Percentiles rank a stretch among this genome's conserved stretches.
Evolutionary conservation across 2,113 vertebrate species (phyloP).

Genomic region (Dolichotis patagonum): DNA sequence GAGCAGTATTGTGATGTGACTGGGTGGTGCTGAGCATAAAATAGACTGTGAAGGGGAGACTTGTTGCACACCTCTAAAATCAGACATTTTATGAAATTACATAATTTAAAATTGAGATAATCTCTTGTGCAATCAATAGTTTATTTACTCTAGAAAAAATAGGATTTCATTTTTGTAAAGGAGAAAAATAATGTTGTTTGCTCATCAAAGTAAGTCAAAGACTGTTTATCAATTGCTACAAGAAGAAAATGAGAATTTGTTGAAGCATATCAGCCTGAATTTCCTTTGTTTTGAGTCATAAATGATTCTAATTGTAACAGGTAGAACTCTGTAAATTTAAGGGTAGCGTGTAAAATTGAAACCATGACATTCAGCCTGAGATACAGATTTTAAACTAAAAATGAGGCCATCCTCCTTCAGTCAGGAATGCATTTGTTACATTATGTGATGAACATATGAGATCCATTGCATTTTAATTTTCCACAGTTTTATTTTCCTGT

Average conservation of each 20-base stretch:
- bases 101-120: not conserved
- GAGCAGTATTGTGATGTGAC: not conserved
- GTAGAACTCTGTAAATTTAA: not conserved
- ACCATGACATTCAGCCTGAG: not conserved
- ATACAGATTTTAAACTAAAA: conserved; percentile 40
- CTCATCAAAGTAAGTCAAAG: conserved; percentile 42
- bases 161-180: conserved; percentile 17
- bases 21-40: not conserved
- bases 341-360: not conserved
- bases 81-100: not conserved
- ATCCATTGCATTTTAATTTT: conserved; percentile 66
- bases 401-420: not conserved
- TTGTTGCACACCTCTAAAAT: not conserved
- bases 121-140: not conserved
- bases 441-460: conserved; percentile 31
- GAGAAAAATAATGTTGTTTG: conserved; percentile 16
- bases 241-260: conserved; percentile 39
- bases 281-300: conserved; percentile 49
- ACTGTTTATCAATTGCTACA: conserved; percentile 28
- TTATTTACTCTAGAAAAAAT: conserved; percentile 36
- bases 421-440: not conserved
- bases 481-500: not conserved
- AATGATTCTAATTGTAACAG: conserved; percentile 43
- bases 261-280: not conserved
- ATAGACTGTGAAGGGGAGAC: not conserved